These are phyloP conservation scores for Parazoanthus swiftii DNA, from an alignment of 92 coral and sea anemone genomes.

Conservation along the genomic window DNA sequence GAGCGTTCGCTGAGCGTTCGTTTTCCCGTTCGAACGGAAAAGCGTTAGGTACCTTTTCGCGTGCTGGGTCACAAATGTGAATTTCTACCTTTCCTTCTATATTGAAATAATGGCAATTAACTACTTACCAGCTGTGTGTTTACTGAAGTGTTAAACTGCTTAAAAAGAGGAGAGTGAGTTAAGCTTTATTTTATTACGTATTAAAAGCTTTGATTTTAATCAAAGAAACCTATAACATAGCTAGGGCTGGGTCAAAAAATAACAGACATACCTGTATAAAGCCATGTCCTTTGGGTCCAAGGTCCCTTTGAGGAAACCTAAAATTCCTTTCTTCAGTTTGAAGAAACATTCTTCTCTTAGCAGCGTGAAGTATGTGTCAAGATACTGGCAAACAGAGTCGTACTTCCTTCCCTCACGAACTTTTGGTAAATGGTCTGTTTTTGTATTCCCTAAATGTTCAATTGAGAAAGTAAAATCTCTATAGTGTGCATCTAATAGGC, in stretches of 20 bases:
- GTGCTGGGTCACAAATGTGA: neutral
- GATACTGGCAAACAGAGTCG: conserved; percentile 66
- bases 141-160: neutral
- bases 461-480: neutral
- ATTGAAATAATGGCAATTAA: too few relatives aligned
- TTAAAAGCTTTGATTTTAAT: neutral
- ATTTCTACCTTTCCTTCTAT: too few relatives aligned
- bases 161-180: neutral
- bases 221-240: neutral
- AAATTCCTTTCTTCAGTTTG: conserved; percentile 73
- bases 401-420: conserved; percentile 32
- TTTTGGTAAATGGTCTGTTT: conserved; percentile 27
- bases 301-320: conserved; percentile 37
- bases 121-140: neutral
- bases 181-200: neutral
- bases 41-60: too few relatives aligned
- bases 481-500: too few relatives aligned
- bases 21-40: too few relatives aligned
- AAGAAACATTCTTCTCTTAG: conserved; percentile 86
- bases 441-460: neutral
- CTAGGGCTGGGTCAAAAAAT: neutral
- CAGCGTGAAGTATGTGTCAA: conserved; percentile 64
- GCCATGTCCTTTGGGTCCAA: conserved; percentile 61
- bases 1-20: too few relatives aligned
- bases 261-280: conserved; percentile 60